Conservation (phyloP, 2,113 vertebrate genomes). For the Chlamydotis undulata region DNA sequence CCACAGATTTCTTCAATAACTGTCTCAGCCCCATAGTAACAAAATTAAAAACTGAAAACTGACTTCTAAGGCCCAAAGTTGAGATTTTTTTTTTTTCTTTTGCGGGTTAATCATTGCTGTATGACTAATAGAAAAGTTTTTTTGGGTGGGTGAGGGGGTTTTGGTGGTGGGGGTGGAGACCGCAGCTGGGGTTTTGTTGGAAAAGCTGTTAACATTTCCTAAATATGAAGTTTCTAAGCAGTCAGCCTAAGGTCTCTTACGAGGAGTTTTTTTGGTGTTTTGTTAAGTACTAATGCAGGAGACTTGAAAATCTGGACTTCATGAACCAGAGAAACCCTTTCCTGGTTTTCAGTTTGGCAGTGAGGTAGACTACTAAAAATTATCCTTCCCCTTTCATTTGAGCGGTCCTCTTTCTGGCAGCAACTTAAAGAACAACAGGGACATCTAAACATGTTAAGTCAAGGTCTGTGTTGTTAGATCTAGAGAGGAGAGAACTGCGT, state of each 20-base stretch:
- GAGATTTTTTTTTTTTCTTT: too few species aligned
- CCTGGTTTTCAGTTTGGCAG: background rate
- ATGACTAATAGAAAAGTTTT: background rate
- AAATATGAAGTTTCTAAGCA: background rate
- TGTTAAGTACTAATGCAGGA: background rate
- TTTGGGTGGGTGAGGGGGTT: background rate
- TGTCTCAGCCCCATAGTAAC: background rate
- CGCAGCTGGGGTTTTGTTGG: background rate
- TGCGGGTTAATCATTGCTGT: background rate
- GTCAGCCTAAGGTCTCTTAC: background rate
- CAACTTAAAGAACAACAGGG: background rate
- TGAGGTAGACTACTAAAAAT: background rate
- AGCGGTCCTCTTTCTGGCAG: background rate
- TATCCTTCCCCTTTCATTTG: background rate
- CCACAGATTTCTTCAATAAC: background rate
- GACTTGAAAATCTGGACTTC: background rate
- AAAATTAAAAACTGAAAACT: background rate
- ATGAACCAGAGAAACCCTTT: background rate
- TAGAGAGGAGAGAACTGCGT: background rate
- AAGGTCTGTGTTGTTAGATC: background rate
- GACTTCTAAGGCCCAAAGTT: background rate
- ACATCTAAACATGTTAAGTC: background rate
- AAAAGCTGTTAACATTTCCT: background rate
- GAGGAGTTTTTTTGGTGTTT: background rate
- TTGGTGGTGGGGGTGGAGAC: too few species aligned